Base-by-base conservation (phyloP, 2,797 vertebrate species). In the Capromys pilorides region DNA sequence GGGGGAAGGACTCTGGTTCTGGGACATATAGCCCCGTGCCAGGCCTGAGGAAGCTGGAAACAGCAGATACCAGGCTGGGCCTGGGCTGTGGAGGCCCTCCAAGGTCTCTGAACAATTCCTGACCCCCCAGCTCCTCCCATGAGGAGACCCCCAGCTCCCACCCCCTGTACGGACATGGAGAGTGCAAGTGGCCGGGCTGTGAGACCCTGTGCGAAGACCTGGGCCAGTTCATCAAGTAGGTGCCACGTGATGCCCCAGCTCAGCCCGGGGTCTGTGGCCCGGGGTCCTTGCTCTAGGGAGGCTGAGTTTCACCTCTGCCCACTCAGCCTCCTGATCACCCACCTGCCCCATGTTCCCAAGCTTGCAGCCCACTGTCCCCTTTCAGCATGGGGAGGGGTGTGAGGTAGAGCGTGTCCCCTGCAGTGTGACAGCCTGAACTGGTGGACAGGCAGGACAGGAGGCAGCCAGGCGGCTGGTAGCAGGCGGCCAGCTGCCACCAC, bases 111-210 rank as follows among this genome's bases (percentile, higher is more conserved):
- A 94, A 75, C 6, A 31, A 18, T 0, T 49, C 31, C 79, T 85
- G 31, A 69, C 67, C 33, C 71, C 93, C 82, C 92, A 99, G 99
- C 98, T 98, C 98, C 94, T 98, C 98, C 94, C 99, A 99, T 0
- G 99, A 99, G 98, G 99, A 99, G 98, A 98, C 99, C 90, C 98
- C 99, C 0, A 98, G 99, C 96, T 99, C 99, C 96, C 99, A 99
- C 98, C 99, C 99, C 39, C 99, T 99, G 71, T 99, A 99, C 0
- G 99, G 99, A 97, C 99, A 99, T 16, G 99, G 99, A 95, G 99
- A 99, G 98, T 99, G 99, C 97, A 99, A 99, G 97, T 99, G 99
- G 99, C 99, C 99, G 0, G 99, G 99, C 97, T 99, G 99, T 96
- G 99, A 99, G 98, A 99, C 99, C 94, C 99, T 99, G 97, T 99